Evolutionary conservation across 35 echinoderm and acorn worm species (phyloP).

Genomic region (Antedon bifida): DNA sequence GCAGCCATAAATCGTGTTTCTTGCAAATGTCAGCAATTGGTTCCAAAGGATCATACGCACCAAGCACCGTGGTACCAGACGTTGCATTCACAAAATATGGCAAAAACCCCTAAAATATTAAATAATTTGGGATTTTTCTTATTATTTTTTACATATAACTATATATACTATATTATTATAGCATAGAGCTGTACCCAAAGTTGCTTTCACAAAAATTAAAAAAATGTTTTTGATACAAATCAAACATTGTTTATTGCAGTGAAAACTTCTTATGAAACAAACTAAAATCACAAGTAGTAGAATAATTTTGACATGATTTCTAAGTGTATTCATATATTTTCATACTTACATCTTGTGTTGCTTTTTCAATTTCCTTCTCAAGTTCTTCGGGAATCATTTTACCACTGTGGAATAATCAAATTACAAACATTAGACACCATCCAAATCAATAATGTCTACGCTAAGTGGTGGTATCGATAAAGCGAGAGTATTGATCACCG

Average conservation of each 20-base stretch:
- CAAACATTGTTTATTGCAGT: too few relatives aligned
- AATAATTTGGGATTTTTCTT: too few relatives aligned
- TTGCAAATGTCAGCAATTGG: constrained; percentile 78
- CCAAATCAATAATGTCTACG: neutral
- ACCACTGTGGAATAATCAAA: constrained; percentile 26
- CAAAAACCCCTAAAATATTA: constrained; percentile 44
- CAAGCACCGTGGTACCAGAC: constrained; percentile 65
- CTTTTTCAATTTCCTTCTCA: constrained; percentile 69
- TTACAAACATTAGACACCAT: neutral
- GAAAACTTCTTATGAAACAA: too few relatives aligned
- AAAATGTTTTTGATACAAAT: too few relatives aligned
- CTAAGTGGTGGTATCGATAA: neutral
- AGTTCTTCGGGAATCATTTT: constrained; percentile 64
- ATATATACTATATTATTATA: too few relatives aligned
- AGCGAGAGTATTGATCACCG: neutral
- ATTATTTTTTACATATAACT: too few relatives aligned
- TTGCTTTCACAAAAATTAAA: too few relatives aligned
- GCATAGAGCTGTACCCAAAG: too few relatives aligned
- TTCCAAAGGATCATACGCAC: constrained; percentile 74
- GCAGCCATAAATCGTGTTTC: constrained; percentile 78
- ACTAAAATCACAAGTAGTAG: too few relatives aligned
- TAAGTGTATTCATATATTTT: neutral
- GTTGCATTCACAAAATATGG: constrained; percentile 92
- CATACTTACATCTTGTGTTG: constrained; percentile 41
- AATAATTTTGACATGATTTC: too few relatives aligned